Conservation (phyloP, 1,140 invertebrate species). For the Tachypleus tridentatus region DNA sequence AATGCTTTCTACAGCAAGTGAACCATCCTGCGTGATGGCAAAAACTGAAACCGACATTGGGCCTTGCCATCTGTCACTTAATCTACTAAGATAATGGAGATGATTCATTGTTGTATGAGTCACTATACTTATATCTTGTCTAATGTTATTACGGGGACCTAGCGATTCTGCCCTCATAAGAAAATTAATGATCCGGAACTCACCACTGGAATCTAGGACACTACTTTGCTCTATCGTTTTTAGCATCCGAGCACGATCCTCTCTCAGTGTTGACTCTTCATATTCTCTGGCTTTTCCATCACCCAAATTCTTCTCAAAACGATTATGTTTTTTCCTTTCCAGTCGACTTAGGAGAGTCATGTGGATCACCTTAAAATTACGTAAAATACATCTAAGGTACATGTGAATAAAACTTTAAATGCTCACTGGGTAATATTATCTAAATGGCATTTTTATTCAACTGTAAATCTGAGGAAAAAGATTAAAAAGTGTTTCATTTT, state of each 20-base stretch:
- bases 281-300: constrained; percentile 7
- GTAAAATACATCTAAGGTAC: no score
- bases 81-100: constrained; percentile 32
- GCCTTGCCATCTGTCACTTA: constrained; percentile 35
- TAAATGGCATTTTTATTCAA: no score
- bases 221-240: constrained; percentile 30
- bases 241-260: constrained; percentile 20
- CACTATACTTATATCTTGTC: constrained; percentile 34
- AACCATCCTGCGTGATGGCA: constrained; percentile 33
- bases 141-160: constrained; percentile 11
- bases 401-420: no score
- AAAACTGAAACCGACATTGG: constrained; percentile 44
- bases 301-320: constrained; percentile 4
- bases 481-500: no score
- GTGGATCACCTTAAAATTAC: constrained; percentile 30
- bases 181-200: constrained; percentile 34
- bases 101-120: constrained; percentile 39
- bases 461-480: no score
- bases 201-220: constrained; percentile 36
- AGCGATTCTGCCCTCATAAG: constrained; percentile 26
- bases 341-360: constrained; percentile 36
- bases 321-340: constrained; percentile 28
- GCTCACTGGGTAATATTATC: no score
- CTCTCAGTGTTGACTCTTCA: constrained; percentile 11
- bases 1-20: constrained; percentile 34